A percentile compares a stretch with the other conserved stretches of the same genome.
Evolutionary conservation across 2,888 invertebrate species (phyloP).

Genomic region (Nephrotoma guestfalica): DNA sequence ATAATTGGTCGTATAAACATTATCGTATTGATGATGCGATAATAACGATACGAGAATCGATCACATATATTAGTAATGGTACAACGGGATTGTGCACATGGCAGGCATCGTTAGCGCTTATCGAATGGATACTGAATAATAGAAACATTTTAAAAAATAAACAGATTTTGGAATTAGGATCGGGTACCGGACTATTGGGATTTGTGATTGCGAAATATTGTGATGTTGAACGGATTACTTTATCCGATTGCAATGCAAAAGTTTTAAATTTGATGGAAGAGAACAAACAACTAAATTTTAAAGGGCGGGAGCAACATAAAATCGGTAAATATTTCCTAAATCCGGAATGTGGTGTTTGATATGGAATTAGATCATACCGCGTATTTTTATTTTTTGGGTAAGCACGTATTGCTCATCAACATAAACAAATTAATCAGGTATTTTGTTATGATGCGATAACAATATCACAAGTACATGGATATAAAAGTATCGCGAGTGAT

Average conservation of each 20-base stretch:
- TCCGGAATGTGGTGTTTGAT: neutral
- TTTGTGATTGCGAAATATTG: constrained; percentile 43
- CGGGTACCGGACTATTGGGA: constrained; percentile 62
- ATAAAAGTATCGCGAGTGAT: neutral
- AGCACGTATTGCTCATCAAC: neutral
- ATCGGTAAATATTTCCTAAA: neutral
- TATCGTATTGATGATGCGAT: constrained; percentile 34
- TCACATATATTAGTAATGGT: constrained; percentile 56
- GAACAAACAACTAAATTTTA: constrained; percentile 31
- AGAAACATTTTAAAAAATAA: constrained; percentile 36
- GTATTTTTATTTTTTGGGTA: neutral
- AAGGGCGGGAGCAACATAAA: neutral
- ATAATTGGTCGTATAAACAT: constrained; percentile 44
- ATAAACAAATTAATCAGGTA: neutral
- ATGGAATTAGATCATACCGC: neutral
- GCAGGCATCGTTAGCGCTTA: constrained; percentile 59
- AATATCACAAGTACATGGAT: neutral
- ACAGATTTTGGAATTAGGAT: constrained; percentile 56
- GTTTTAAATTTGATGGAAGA: constrained; percentile 47
- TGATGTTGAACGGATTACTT: constrained; percentile 36
- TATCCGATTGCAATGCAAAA: constrained; percentile 54
- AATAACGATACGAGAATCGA: constrained; percentile 53
- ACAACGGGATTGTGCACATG: constrained; percentile 68
- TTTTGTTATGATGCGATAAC: neutral
- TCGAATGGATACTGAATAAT: constrained; percentile 54